Evolutionary conservation across 1,140 invertebrate genomes (phyloP), one percentile per base, ranked within the genome.

Genomic region (Leguminivora glycinivorella): DNA sequence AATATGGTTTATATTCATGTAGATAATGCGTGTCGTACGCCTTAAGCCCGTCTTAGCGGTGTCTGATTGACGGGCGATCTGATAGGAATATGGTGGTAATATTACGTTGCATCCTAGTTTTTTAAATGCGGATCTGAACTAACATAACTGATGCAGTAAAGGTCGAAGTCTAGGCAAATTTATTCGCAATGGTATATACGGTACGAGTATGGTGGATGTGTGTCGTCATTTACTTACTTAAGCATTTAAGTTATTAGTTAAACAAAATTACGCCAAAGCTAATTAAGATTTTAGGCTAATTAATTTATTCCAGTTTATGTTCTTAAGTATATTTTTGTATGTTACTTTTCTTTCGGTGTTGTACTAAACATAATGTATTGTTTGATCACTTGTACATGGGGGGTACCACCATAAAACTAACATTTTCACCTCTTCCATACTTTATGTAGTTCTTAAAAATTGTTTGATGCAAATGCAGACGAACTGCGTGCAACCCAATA

Each of bases 1-100:
- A 43, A 43, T 1, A 52, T 9, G 22, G 47, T 52, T 52, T 22
- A 52, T 31, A 63, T 31, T 63, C 58, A 12, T 31, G 31, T 17
- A 31, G 10, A 25, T 29, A 58, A 58, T 26, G 56, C 58, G 26
- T 34, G 58, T 63, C 58, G 58, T 31, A 29, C 58, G 26, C 58
- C 58, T 63, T 63, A 63, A 63, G 58, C 25, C 58, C 25, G 58
- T 29, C 58, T 63, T 63, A 63, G 58, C 58, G 10, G 58, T 29
- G 70, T 75, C 25, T 60, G 76, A 73, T 71, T 73, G 76, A 75
- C 76, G 71, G 47, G 25, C 38, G 38, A 77, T 77, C 72, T 63
- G 76, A 75, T 77, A 73, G 24, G 26, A n/a, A n/a, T 63, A 40
- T 25, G 47, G 63, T 68, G 73, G 70, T 69, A 72, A 71, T 73